phyloP scores from a whole-genome alignment of 2,113 vertebrate species.

The Ursus arctos region DNA sequence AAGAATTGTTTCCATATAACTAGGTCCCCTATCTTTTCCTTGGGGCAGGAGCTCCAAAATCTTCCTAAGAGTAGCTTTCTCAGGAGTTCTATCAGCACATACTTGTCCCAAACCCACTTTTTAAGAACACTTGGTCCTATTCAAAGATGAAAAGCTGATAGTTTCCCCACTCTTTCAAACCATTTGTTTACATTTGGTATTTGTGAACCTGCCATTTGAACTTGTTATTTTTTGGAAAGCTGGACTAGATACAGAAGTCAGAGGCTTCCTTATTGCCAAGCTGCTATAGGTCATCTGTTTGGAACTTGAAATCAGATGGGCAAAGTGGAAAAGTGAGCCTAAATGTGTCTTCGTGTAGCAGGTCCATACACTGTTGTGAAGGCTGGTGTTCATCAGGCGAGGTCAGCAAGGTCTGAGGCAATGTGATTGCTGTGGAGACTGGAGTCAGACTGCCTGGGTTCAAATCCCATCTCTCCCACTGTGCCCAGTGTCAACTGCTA shows the following conservation, averaged over 20 bases:
- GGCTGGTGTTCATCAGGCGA: neutral
- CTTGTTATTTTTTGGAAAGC: slow-evolving; percentile 59
- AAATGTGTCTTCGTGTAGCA: neutral
- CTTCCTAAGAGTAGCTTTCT: neutral
- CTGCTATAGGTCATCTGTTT: neutral
- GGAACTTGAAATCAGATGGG: neutral
- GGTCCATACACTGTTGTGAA: neutral
- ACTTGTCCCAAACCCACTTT: neutral
- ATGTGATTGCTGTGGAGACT: neutral
- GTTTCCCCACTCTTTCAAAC: neutral
- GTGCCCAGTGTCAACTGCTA: neutral
- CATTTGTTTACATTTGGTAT: slow-evolving; percentile 8
- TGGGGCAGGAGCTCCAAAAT: neutral
- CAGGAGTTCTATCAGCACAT: neutral
- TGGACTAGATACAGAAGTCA: neutral
- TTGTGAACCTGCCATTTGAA: neutral
- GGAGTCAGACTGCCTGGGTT: neutral
- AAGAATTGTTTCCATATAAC: neutral
- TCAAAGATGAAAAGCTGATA: slow-evolving; percentile 27
- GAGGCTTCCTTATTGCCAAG: neutral
- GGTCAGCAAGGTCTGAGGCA: neutral
- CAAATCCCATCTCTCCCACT: neutral
- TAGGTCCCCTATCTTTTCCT: neutral
- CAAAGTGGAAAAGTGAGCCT: neutral
- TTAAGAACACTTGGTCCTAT: neutral